These are phyloP conservation scores for Alectura lathami DNA, from an alignment of 2,113 vertebrate species.

Conservation along the genomic window DNA sequence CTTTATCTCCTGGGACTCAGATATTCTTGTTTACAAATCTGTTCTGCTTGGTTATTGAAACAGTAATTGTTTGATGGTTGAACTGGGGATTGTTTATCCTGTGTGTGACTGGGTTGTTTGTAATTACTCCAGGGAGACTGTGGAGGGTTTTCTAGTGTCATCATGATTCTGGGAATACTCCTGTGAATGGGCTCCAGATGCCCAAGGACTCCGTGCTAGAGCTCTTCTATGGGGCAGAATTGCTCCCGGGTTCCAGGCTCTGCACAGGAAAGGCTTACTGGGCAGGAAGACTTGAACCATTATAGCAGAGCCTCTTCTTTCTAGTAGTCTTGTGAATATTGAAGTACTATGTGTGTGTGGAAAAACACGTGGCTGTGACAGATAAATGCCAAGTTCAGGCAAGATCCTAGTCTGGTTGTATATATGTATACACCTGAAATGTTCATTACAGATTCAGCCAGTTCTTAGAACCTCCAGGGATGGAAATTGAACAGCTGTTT, in stretches of 20 bases:
- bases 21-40: constrained; percentile 13
- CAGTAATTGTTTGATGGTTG: constrained; percentile 8
- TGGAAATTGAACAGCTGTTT: not conserved
- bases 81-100: constrained; percentile 6
- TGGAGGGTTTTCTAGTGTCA: not conserved
- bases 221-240: not conserved
- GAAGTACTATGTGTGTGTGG: not conserved
- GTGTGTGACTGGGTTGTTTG: not conserved
- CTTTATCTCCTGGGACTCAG: not conserved
- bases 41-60: constrained; percentile 6
- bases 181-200: not conserved
- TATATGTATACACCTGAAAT: not conserved
- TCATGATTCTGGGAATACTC: not conserved
- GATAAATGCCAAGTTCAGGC: not conserved
- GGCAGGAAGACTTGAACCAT: not conserved
- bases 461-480: not conserved
- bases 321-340: not conserved
- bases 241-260: not conserved
- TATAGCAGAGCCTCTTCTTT: not conserved
- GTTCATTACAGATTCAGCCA: not conserved
- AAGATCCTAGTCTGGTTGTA: not conserved
- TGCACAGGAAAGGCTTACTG: not conserved
- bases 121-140: not conserved
- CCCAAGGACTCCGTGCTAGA: not conserved
- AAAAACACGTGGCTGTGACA: not conserved